Percentiles rank a stretch among this genome's conserved stretches.
phyloP scores from a whole-genome alignment of 2,888 invertebrate genomes.

The Dryococelus australis region DNA sequence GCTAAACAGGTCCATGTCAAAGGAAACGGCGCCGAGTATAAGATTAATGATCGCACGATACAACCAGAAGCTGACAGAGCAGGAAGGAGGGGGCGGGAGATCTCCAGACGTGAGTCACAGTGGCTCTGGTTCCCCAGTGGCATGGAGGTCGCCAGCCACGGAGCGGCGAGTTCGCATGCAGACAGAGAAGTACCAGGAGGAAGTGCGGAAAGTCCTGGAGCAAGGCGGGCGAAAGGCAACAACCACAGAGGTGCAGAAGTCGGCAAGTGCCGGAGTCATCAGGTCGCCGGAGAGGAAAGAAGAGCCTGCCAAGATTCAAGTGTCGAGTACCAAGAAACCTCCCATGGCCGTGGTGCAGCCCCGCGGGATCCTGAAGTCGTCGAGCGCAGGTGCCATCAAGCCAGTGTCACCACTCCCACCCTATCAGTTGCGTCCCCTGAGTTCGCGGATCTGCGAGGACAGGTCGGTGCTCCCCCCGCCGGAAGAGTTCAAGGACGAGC shows the following conservation, averaged over 20 bases:
- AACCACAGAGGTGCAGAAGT: conserved; percentile 65
- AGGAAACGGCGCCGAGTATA: conserved; percentile 74
- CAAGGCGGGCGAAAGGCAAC: conserved; percentile 51
- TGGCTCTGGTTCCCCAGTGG: conserved; percentile 69
- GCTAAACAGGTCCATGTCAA: conserved; percentile 59
- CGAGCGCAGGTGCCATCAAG: conserved; percentile 56
- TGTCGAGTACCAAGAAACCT: conserved; percentile 34
- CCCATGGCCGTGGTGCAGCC: conserved; percentile 33
- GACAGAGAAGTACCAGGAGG: conserved; percentile 61
- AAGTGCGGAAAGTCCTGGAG: conserved; percentile 55
- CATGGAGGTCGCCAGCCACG: conserved; percentile 70
- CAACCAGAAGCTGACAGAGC: conserved; percentile 69
- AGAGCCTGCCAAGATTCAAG: not conserved
- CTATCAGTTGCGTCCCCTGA: not conserved
- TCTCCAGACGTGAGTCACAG: conserved; percentile 54
- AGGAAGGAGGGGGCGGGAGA: conserved; percentile 58
- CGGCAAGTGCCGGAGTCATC: conserved; percentile 67
- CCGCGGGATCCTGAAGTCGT: conserved; percentile 55
- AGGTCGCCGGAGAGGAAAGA: conserved; percentile 55
- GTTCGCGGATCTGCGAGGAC: not conserved
- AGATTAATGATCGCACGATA: conserved; percentile 75
- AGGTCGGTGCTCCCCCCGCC: not conserved
- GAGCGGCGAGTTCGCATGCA: conserved; percentile 67
- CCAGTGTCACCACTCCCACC: conserved; percentile 54
- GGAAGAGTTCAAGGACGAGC: conserved; percentile 30